These are phyloP conservation scores for Myotis yumanensis DNA, from an alignment of 2,113 vertebrate species.

Conservation along the genomic window DNA sequence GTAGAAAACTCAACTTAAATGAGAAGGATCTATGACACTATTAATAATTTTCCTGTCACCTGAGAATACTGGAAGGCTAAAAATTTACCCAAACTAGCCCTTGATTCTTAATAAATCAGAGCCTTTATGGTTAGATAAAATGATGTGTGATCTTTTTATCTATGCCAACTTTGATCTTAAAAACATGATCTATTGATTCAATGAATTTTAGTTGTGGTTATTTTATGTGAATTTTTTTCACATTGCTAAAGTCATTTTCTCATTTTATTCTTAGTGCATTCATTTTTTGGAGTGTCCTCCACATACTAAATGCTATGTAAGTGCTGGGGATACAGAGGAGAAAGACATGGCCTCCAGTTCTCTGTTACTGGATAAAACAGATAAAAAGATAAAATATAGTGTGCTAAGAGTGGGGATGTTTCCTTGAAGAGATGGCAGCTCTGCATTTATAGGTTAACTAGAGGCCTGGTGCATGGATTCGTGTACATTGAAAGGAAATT, in stretches of 20 bases:
- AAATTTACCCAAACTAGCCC: not conserved
- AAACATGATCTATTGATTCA: not conserved
- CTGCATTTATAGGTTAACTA: not conserved
- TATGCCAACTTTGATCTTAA: not conserved
- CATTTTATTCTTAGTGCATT: not conserved
- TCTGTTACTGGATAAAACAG: not conserved
- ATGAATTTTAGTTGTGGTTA: constrained; percentile 9
- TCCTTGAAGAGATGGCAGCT: constrained; percentile 4
- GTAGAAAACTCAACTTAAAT: not conserved
- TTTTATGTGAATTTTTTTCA: not conserved
- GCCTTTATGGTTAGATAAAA: not conserved
- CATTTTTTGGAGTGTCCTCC: not conserved
- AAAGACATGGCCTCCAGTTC: not conserved
- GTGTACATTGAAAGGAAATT: too few relatives aligned
- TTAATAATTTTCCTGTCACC: not conserved
- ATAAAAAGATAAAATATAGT: not conserved
- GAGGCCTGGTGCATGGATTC: too few relatives aligned
- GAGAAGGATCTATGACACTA: not conserved
- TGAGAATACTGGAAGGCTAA: not conserved
- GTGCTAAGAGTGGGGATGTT: not conserved
- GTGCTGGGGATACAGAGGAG: not conserved
- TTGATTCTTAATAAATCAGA: not conserved
- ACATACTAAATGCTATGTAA: not conserved
- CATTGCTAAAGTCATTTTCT: not conserved
- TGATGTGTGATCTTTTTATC: not conserved